Base-by-base conservation (phyloP, 2,797 vertebrate species). In the Sebastiscus tertius region DNA sequence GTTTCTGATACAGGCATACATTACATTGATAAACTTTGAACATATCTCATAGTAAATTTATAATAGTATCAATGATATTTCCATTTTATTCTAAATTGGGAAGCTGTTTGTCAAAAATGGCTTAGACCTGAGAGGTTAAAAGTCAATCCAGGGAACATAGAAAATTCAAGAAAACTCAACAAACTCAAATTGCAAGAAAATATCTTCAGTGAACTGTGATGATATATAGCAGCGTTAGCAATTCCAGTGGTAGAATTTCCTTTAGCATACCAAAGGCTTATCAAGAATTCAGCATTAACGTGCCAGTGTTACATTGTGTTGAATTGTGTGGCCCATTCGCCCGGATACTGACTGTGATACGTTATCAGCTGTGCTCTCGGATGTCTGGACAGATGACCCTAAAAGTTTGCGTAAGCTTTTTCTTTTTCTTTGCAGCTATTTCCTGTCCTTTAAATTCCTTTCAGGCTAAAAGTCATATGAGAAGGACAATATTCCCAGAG, bases 391-490 rank as follows among this genome's bases (percentile, higher is more conserved):
- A 64, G 72, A 79, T 86, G 62, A 77, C 83, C 72, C 39, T 22
- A 24, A 78, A 81, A 46, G 52, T 75, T 75, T 31, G 22, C 8
- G n/a, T 60, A 34, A 71, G 59, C 12, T 69, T 75, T 85, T 33
- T 59, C 12, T 69, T 75, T 85, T 29, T 59, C 24, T 31, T 74
- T 36, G 31, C 14, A n/a, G 81, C 76, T 64, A 86, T 91, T 91
- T 92, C 86, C 90, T 91, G 85, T 73, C 58, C 56, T 89, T 68
- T 54, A 86, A 86, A 85, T 84, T 88, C 77, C 87, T 76, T 63
- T 71, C 33, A 26, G 64, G 59, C 69, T 66, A 55, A 73, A 78
- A 68, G 56, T 61, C 55, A 29, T 14, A 39, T 79, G 73, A 71
- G 55, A 27, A 63, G 34, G 26, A 85, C 34, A 69, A 66, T 49